Evolutionary conservation across 2,113 vertebrate species (phyloP), one percentile per base, ranked within the genome.

Genomic region (Austrofundulus limnaeus): DNA sequence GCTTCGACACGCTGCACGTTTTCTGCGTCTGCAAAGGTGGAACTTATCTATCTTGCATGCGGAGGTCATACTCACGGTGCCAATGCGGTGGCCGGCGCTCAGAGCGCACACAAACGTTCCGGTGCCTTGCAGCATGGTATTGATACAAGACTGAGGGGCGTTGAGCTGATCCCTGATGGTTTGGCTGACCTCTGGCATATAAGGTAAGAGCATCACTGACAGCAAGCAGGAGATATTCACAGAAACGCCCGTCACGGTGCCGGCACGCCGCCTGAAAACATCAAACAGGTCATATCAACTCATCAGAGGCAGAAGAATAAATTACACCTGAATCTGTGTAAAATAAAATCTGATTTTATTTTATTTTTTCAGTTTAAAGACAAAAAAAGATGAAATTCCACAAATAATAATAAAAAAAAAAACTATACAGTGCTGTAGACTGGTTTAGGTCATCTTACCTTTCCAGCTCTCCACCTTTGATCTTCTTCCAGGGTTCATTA

Each of bases 401-500:
- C 21, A 55, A 2, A n/a, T n/a, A n/a, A n/a, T n/a, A n/a, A n/a
- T 16, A n/a, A 16, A 17, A 9, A 34, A 34, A 34, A 34, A 9
- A 2, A 34, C 31, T 34, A 34, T n/a, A 34, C 53, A 20, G 16
- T 19, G 2, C 52, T 7, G 20, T 59, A 14, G 5, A 56, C 20
- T 41, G 28, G 15, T 42, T 16, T 24, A 46, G 23, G 4, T 17
- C 14, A n/a, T 64, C 85, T 80, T 70, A 93, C 94, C 93, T 94
- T 72, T 98, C 96, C 2, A 52, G 21, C 5, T 94, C 94, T 0
- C 52, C 83, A 11, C 94, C 97, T 87, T 97, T 98, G 87, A 99
- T 96, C 68, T 88, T 91, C 74, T 95, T 98, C 96, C 97, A 98
- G 12, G 97, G 96, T 74, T 98, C 95, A 0, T 96, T 96, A 51